These are phyloP conservation scores for Pyrocephalus nanus DNA, from an alignment of 2,797 vertebrate species.

Conservation along the genomic window DNA sequence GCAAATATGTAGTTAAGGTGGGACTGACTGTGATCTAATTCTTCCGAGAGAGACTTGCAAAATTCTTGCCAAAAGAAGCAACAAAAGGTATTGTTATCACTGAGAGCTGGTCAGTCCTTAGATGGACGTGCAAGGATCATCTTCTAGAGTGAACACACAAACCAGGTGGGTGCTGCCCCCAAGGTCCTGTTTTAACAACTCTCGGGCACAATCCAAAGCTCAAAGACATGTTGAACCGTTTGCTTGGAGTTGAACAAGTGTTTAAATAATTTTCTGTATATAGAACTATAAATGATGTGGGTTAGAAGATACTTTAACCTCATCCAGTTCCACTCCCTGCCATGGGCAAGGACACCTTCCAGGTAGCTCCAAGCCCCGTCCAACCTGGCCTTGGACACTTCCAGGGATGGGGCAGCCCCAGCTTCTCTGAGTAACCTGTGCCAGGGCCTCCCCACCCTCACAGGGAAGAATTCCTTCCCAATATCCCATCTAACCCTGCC, in stretches of 20 bases:
- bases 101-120: not conserved
- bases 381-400: fast-evolving
- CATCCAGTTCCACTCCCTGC: fast-evolving
- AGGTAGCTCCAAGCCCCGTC: fast-evolving
- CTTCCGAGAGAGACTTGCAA: not conserved
- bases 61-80: not conserved
- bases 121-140: fast-evolving
- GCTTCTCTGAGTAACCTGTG: too few relatives aligned
- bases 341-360: not conserved
- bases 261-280: not conserved
- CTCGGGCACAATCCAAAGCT: not conserved
- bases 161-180: not conserved
- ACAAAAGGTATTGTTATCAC: not conserved
- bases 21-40: constrained; percentile 24
- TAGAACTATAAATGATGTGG: not conserved
- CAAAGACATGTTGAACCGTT: not conserved
- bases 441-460: fast-evolving
- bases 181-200: fast-evolving
- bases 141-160: not conserved
- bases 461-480: not conserved
- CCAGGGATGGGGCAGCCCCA: not conserved
- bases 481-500: not conserved
- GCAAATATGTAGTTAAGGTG: constrained; percentile 31
- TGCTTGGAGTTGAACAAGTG: not conserved
- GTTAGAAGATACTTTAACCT: not conserved